Base-by-base conservation (phyloP, 2,888 invertebrate species). In the Ophion costatus region DNA sequence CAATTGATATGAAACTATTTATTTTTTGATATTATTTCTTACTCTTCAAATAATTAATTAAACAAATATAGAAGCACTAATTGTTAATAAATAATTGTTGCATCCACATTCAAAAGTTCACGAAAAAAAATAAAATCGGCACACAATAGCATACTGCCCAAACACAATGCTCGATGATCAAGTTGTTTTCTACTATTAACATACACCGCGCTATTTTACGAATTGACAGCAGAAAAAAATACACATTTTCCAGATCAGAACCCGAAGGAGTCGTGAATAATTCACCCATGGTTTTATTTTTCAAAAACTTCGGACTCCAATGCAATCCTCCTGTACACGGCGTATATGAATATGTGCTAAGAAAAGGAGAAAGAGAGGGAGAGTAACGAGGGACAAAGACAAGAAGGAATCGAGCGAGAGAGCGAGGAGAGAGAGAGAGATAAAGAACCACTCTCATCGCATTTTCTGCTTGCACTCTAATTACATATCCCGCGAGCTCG, bases 391-490 rank as follows among this genome's bases (percentile, higher is more conserved):
- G 42, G 38, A 42, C 67, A 67, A 69, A 69, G 22, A 69, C n/a
- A 45, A 51, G 69, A 42, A 51, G 51, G 24, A 69, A 71, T 56
- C n/a, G 57, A 61, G 59, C 33, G 20, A 74, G 73, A 56, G 59
- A 57, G 70, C 22, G 57, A 64, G 57, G 64, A 45, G 24, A 33
- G 51, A 45, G 24, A 33, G 51, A 67, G 42, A 57, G 67, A 77
- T 59, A 76, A 69, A 57, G 57, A 59, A 79, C 45, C 33, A 79
- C 82, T 82, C 76, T 80, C 82, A 51, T 77, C 76, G 67, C 75
- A 73, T 85, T 85, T 85, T 85, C 85, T 85, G 76, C 82, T 82
- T 85, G 67, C 82, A 80, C 80, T 80, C 85, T 85, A 85, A 85
- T 85, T 85, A 82, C 85, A 82, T 85, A 85, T 85, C 82, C 80